phyloP scores from a whole-genome alignment of 2,113 vertebrate genomes.

The Philantomba maxwellii region DNA sequence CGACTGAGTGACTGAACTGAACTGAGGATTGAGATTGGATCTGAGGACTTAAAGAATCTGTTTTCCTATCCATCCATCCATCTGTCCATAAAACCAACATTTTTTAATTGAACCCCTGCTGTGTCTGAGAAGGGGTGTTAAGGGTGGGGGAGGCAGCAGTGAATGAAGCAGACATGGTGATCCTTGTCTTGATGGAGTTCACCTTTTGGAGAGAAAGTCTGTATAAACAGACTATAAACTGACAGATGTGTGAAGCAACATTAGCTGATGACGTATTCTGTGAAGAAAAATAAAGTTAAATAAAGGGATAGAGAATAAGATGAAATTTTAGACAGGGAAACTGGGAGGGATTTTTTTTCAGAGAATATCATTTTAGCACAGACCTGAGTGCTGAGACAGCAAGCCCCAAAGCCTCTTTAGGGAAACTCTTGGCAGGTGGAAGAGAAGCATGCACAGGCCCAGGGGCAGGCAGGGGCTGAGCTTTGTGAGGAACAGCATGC shows the following conservation, averaged over 20 bases:
- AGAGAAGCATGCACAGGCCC: not conserved
- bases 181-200: not conserved
- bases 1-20: not conserved
- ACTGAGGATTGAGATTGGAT: not conserved
- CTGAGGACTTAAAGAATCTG: not conserved
- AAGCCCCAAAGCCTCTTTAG: not conserved
- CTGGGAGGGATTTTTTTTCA: not conserved
- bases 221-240: not conserved
- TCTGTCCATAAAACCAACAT: not conserved
- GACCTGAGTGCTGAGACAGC: not conserved
- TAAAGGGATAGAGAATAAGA: not conserved
- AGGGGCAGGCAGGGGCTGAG: not conserved
- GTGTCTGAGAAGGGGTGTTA: not conserved
- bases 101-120: not conserved
- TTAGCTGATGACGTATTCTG: not conserved
- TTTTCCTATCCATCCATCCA: not conserved
- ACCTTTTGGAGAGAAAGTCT: not conserved
- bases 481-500: not conserved
- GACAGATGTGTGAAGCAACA: not conserved
- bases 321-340: not conserved
- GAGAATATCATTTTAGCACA: not conserved
- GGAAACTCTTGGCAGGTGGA: not conserved
- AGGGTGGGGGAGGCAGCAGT: not conserved
- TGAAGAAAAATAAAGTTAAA: not conserved
- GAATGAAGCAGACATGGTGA: not conserved